These are phyloP conservation scores for Polyergus mexicanus DNA, from an alignment of 1,140 invertebrate genomes.

Conservation along the genomic window DNA sequence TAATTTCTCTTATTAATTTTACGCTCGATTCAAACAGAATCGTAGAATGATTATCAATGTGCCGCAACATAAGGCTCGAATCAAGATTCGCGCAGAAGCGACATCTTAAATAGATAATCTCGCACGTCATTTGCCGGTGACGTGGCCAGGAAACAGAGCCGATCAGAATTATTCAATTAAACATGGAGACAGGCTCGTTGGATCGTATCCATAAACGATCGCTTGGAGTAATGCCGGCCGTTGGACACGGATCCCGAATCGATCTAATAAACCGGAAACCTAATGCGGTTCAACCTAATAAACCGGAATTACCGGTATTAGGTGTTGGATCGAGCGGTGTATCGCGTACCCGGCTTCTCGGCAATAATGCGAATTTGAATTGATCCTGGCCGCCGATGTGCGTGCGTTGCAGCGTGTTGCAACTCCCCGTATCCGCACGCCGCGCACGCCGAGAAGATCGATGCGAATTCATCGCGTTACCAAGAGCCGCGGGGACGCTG, in stretches of 20 bases:
- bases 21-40: too few relatives aligned
- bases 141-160: constrained; percentile 22
- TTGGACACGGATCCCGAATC: constrained; percentile 64
- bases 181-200: constrained; percentile 41
- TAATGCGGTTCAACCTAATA: constrained; percentile 80
- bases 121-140: constrained; percentile 42
- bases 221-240: constrained; percentile 40
- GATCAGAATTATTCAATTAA: constrained; percentile 68
- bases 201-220: constrained; percentile 68
- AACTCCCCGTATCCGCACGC: neutral
- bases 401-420: constrained; percentile 16
- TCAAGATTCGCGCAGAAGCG: neutral
- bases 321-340: constrained; percentile 75
- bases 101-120: constrained; percentile 27
- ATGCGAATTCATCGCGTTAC: constrained; percentile 54
- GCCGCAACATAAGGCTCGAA: neutral
- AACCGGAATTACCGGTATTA: constrained; percentile 80
- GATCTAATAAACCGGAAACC: constrained; percentile 78
- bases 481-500: constrained; percentile 22
- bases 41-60: too few relatives aligned
- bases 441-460: constrained; percentile 48
- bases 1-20: neutral
- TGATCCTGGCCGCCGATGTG: constrained; percentile 58
- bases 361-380: constrained; percentile 78
- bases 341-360: constrained; percentile 73